Percentiles rank a stretch among this genome's conserved stretches.
Conservation (phyloP, 2,113 vertebrate species). For the Prinia subflava region DNA sequence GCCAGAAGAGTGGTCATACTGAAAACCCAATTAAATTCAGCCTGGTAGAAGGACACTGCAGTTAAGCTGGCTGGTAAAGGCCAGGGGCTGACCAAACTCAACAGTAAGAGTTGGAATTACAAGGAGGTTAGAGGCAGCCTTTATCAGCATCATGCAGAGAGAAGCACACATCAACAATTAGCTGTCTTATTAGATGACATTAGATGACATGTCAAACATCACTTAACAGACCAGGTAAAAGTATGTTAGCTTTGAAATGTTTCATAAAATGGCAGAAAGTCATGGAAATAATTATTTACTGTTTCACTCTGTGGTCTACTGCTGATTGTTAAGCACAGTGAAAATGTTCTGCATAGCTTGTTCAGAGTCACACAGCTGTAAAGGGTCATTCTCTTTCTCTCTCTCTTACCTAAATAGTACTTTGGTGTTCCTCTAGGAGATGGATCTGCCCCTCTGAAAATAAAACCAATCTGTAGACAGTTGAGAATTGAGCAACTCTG, state of each 20-base stretch:
- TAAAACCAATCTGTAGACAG: neutral
- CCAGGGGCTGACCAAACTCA: neutral
- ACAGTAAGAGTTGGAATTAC: neutral
- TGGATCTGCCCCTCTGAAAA: neutral
- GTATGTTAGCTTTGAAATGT: neutral
- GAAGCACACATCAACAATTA: neutral
- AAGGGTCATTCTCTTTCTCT: neutral
- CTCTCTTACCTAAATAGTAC: neutral
- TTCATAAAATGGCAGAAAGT: neutral
- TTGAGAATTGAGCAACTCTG: neutral
- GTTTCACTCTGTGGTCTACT: neutral
- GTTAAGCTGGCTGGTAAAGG: neutral
- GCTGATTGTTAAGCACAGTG: neutral
- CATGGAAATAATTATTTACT: neutral
- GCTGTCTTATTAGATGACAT: neutral
- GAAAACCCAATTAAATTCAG: neutral
- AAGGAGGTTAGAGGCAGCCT: neutral
- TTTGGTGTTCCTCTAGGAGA: neutral
- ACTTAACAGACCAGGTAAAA: neutral
- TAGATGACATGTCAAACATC: neutral
- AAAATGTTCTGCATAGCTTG: neutral
- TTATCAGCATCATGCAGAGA: neutral
- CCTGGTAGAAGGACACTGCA: neutral
- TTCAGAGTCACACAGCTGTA: neutral
- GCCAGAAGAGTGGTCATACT: neutral